phyloP scores from a whole-genome alignment of 1,140 invertebrate genomes.

The Tetramorium alpestre region DNA sequence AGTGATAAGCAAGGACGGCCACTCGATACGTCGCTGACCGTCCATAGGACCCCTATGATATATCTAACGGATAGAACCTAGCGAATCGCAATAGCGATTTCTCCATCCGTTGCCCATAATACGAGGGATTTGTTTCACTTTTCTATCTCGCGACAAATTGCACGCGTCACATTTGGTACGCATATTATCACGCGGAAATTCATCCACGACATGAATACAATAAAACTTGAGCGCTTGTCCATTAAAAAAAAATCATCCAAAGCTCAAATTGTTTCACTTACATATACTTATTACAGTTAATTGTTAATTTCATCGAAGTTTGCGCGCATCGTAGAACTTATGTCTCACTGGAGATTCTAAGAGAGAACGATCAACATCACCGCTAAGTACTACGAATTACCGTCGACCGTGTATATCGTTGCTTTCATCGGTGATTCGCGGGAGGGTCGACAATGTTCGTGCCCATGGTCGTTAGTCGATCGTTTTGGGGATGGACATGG shows the following conservation, averaged over 20 bases:
- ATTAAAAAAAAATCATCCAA: neutral
- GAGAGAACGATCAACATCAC: constrained; percentile 64
- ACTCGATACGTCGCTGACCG: constrained; percentile 72
- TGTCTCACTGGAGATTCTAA: constrained; percentile 47
- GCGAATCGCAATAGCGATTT: constrained; percentile 62
- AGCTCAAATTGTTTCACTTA: neutral
- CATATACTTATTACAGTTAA: neutral
- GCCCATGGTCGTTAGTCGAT: constrained; percentile 77
- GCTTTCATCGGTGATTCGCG: constrained; percentile 71
- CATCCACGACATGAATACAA: neutral
- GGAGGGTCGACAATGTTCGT: constrained; percentile 71
- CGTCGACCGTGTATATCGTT: constrained; percentile 62
- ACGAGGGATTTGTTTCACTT: constrained; percentile 66
- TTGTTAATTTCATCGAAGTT: constrained; percentile 26
- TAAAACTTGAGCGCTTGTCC: neutral
- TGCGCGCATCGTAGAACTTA: neutral
- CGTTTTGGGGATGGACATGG: constrained; percentile 76
- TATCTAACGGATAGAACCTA: constrained; percentile 55
- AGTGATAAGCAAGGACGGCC: constrained; percentile 79
- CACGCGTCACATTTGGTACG: constrained; percentile 23
- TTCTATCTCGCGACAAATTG: neutral
- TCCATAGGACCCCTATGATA: constrained; percentile 66
- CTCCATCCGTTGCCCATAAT: constrained; percentile 66
- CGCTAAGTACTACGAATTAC: constrained; percentile 70
- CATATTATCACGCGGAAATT: neutral